phyloP scores from a whole-genome alignment of 2,797 vertebrate genomes.

The Catamblyrhynchus diadema region DNA sequence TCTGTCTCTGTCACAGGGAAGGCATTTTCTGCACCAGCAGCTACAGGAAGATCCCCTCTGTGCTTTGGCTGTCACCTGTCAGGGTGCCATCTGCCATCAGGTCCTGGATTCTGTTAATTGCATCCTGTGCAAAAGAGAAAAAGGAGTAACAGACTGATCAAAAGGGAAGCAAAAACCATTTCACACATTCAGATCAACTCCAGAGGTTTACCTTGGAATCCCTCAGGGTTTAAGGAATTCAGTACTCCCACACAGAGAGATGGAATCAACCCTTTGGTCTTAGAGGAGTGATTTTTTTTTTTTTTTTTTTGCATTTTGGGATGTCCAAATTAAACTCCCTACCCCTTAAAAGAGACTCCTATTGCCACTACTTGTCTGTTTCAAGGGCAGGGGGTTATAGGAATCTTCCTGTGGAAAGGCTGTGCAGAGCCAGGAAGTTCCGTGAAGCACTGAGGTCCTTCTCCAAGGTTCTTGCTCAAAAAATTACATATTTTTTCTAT shows the following conservation, averaged over 20 bases:
- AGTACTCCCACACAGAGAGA: background rate
- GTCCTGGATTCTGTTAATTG: slow-evolving; percentile 90
- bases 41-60: background rate
- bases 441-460: background rate
- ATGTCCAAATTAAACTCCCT: background rate
- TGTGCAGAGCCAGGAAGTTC: background rate
- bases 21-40: background rate
- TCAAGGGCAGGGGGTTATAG: background rate
- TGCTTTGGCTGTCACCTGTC: slow-evolving; percentile 81
- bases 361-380: too few species aligned
- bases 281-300: background rate
- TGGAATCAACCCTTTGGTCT: background rate
- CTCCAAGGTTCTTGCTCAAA: background rate
- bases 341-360: background rate
- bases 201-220: background rate
- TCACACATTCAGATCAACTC: background rate
- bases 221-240: background rate
- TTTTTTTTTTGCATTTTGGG: background rate
- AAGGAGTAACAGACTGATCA: background rate
- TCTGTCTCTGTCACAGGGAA: background rate
- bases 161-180: background rate
- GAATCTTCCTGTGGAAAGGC: background rate
- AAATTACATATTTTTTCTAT: background rate
- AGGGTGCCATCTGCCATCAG: slow-evolving; percentile 89
- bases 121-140: slow-evolving; percentile 75